A percentile compares a stretch with the other conserved stretches of the same genome.
phyloP scores from a whole-genome alignment of 2,113 vertebrate genomes.

The Sorex fumeus region DNA sequence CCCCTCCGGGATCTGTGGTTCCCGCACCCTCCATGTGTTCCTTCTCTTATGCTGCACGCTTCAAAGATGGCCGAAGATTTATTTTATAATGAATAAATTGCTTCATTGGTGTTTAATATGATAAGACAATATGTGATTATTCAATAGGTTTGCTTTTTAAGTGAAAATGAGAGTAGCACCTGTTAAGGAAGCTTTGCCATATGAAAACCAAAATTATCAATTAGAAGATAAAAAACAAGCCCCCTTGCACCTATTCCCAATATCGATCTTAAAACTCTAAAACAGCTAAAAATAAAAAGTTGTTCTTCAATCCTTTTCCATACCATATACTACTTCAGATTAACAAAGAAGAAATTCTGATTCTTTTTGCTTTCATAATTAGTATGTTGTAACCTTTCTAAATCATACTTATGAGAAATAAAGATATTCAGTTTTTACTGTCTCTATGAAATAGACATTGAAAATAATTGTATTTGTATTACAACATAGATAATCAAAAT shows the following conservation, averaged over 20 bases:
- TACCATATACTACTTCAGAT: background rate
- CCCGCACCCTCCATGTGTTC: no score
- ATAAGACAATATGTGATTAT: conserved; percentile 18
- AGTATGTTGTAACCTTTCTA: conserved; percentile 4
- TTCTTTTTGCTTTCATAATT: background rate
- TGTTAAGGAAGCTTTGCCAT: background rate
- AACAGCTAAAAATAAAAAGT: background rate
- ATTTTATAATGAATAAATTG: conserved; percentile 37
- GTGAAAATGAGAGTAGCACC: background rate
- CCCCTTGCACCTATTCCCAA: background rate
- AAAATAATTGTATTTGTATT: background rate
- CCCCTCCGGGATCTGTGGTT: no score
- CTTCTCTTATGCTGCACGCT: no score
- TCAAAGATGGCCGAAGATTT: conserved; percentile 5
- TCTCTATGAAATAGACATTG: background rate
- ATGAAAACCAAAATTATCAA: conserved; percentile 44
- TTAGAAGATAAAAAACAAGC: background rate
- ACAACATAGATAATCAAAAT: conserved; percentile 8
- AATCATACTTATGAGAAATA: background rate
- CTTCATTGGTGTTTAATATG: conserved; percentile 21
- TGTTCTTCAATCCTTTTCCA: background rate
- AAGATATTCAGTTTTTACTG: conserved; percentile 7
- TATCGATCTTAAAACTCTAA: conserved; percentile 22
- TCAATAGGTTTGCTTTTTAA: conserved; percentile 3
- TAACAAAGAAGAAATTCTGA: conserved; percentile 16